These are phyloP conservation scores for Salvelinus namaycush DNA, from an alignment of 2,113 vertebrate genomes.

Conservation along the genomic window DNA sequence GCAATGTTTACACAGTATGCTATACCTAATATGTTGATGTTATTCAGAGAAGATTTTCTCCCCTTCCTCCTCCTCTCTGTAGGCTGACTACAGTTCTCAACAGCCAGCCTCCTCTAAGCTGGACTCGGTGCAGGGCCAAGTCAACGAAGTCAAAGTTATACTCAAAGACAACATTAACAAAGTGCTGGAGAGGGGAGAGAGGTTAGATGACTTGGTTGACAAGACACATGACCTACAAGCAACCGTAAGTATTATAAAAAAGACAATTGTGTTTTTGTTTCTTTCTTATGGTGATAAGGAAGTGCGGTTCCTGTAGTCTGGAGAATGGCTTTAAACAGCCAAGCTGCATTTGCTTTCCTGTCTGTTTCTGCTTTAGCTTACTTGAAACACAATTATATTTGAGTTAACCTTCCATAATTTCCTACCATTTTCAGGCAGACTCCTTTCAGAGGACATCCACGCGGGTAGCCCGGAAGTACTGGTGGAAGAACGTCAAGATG, in stretches of 20 bases:
- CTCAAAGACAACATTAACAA: slow-evolving; percentile 83
- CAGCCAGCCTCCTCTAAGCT: slow-evolving; percentile 53
- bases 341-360: neutral
- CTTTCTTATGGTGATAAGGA: neutral
- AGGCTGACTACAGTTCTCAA: slow-evolving; percentile 65
- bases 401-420: slow-evolving; percentile 9
- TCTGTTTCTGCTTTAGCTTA: neutral
- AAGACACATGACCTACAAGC: slow-evolving; percentile 75
- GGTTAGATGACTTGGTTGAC: slow-evolving; percentile 70
- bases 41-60: neutral
- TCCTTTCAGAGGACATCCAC: slow-evolving; percentile 75
- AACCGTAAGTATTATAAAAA: slow-evolving; percentile 68
- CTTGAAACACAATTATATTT: neutral
- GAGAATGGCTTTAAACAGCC: neutral
- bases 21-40: neutral
- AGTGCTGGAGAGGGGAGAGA: slow-evolving; percentile 79
- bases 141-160: slow-evolving; percentile 82
- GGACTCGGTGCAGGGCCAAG: slow-evolving; percentile 73
- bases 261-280: neutral
- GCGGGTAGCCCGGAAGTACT: slow-evolving; percentile 76
- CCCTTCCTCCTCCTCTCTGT: neutral
- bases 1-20: neutral
- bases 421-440: slow-evolving; percentile 71
- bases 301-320: neutral
- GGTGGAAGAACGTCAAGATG: slow-evolving; percentile 81